A percentile compares a stretch with the other conserved stretches of the same genome.
Evolutionary conservation across 2,888 invertebrate species (phyloP).

Genomic region (Clistopyga incitator): DNA sequence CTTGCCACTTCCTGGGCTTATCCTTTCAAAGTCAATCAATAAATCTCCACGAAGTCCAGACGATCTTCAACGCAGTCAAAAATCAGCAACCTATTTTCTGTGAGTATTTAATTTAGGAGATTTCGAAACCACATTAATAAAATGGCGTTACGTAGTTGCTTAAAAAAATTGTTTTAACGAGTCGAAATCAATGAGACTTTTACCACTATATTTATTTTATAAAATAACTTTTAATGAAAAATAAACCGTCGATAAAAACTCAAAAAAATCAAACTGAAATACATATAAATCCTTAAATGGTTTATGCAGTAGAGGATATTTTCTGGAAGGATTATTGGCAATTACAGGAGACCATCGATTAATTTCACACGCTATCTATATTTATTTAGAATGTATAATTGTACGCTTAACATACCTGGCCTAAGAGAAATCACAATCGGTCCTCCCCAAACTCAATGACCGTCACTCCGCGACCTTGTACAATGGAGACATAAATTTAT

Average conservation of each 20-base stretch:
- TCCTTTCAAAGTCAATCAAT: not conserved
- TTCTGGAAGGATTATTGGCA: not conserved
- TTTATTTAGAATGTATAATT: conserved; percentile 83
- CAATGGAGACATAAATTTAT: conserved; percentile 67
- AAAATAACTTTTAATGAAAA: too few relatives aligned
- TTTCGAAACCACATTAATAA: too few relatives aligned
- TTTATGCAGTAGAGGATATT: not conserved
- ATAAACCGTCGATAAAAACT: too few relatives aligned
- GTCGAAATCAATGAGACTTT: too few relatives aligned
- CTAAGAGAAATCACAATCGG: conserved; percentile 83
- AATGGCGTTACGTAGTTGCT: too few relatives aligned
- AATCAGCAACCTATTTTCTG: not conserved
- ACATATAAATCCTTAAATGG: too few relatives aligned
- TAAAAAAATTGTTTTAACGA: too few relatives aligned
- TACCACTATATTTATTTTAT: too few relatives aligned
- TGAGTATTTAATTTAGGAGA: not conserved
- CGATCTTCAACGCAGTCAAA: not conserved
- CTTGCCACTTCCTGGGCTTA: conserved; percentile 1
- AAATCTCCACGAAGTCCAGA: not conserved
- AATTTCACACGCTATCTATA: conserved; percentile 82
- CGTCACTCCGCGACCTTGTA: conserved; percentile 65
- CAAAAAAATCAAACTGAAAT: too few relatives aligned
- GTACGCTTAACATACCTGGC: conserved; percentile 82
- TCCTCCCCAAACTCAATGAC: conserved; percentile 67
- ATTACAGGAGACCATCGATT: conserved; percentile 68